Percentiles rank a stretch among this genome's conserved stretches.
Conservation (phyloP, 1,140 invertebrate genomes). For the Cardiocondyla obscurior region DNA sequence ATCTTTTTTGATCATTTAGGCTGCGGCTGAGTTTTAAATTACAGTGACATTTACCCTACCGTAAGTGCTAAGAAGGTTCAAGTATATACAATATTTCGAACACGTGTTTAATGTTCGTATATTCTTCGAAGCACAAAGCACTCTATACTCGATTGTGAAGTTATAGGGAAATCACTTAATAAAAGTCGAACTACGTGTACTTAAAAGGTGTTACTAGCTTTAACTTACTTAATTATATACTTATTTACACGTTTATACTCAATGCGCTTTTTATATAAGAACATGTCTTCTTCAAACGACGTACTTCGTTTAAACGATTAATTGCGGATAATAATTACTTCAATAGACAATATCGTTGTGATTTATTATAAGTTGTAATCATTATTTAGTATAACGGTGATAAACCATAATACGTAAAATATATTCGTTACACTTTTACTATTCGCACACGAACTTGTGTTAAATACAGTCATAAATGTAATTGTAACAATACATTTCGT, state of each 20-base stretch:
- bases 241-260: conserved; percentile 59
- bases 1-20: background rate
- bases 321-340: background rate
- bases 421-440: background rate
- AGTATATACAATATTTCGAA: background rate
- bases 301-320: conserved; percentile 22
- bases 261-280: conserved; percentile 51
- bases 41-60: background rate
- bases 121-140: conserved; percentile 16
- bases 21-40: background rate
- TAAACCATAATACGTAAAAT: background rate
- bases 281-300: background rate
- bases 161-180: conserved; percentile 2
- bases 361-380: conserved; percentile 20
- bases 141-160: background rate
- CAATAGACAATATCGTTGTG: background rate
- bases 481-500: conserved; percentile 24
- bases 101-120: conserved; percentile 4
- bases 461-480: conserved; percentile 39
- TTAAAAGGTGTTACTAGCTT: conserved; percentile 10
- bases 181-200: background rate
- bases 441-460: conserved; percentile 15
- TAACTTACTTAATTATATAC: conserved; percentile 27
- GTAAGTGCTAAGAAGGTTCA: conserved; percentile 24
- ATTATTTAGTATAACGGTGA: background rate